phyloP scores from a whole-genome alignment of 2,113 vertebrate genomes.

The Fulica atra region DNA sequence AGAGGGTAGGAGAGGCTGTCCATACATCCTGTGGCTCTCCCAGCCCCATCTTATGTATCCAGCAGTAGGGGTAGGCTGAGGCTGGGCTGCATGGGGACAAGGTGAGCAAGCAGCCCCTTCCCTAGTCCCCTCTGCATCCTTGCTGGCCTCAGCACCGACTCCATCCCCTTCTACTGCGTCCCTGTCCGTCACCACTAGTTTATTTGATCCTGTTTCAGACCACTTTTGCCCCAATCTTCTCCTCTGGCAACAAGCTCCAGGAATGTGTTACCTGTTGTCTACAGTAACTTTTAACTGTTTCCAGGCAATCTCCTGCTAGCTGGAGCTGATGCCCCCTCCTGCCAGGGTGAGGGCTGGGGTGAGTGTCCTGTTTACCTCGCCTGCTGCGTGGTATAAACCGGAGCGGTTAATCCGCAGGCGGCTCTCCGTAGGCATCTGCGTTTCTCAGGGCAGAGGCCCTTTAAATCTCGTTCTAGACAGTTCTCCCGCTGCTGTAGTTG shows the following conservation, averaged over 20 bases:
- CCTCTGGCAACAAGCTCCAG: neutral
- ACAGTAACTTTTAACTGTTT: neutral
- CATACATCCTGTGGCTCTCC: no score
- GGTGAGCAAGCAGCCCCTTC: rapidly evolving
- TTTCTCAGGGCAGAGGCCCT: neutral
- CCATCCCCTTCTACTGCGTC: no score
- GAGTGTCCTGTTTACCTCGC: rapidly evolving
- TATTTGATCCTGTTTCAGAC: neutral
- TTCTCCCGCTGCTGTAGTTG: neutral
- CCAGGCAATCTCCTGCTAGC: neutral
- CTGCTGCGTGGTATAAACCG: no score
- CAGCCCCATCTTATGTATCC: no score
- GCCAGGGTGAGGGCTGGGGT: rapidly evolving
- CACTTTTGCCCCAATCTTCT: neutral
- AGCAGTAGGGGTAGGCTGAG: neutral
- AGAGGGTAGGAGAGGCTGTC: neutral
- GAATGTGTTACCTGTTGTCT: neutral
- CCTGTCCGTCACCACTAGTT: neutral
- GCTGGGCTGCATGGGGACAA: neutral
- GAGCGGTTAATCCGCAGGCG: neutral
- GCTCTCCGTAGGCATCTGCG: neutral
- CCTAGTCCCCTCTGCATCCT: rapidly evolving
- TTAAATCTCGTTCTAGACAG: neutral
- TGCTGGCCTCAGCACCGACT: no score
- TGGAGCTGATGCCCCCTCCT: no score